These are phyloP conservation scores for Ophion ventricosus DNA, from an alignment of 2,888 invertebrate genomes.

Conservation along the genomic window DNA sequence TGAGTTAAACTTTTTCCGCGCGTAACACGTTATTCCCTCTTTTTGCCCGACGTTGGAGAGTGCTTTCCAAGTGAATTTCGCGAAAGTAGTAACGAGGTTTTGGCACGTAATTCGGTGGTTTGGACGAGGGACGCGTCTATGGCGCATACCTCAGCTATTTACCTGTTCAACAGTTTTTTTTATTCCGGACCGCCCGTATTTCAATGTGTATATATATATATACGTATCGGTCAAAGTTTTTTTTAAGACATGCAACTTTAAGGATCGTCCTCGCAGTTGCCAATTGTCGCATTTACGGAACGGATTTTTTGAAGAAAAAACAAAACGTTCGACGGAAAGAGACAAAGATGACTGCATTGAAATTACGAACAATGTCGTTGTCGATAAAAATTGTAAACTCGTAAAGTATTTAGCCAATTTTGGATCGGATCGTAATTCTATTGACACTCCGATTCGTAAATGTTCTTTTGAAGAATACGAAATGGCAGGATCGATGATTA, in stretches of 20 bases:
- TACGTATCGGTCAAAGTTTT: too few relatives aligned
- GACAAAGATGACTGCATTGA: too few relatives aligned
- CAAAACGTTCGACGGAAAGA: too few relatives aligned
- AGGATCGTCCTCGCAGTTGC: too few relatives aligned
- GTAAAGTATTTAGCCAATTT: too few relatives aligned
- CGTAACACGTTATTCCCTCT: not conserved
- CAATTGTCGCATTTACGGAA: too few relatives aligned
- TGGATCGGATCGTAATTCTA: too few relatives aligned
- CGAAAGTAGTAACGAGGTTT: slow-evolving; percentile 1
- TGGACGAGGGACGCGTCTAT: not conserved
- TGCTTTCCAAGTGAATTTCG: slow-evolving; percentile 4
- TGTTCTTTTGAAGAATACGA: not conserved
- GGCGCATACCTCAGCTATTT: not conserved
- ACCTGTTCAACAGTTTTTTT: not conserved
- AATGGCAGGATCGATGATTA: not conserved
- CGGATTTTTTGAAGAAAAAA: too few relatives aligned
- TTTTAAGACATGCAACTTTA: too few relatives aligned
- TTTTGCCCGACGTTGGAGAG: not conserved
- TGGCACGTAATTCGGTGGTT: not conserved
- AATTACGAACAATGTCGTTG: too few relatives aligned
- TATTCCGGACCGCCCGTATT: not conserved
- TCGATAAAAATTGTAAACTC: too few relatives aligned
- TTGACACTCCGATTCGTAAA: too few relatives aligned
- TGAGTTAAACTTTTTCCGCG: not conserved
- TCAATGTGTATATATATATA: not conserved